Evolutionary conservation across 2,797 vertebrate genomes (phyloP).

Genomic region (Sparus aurata): DNA sequence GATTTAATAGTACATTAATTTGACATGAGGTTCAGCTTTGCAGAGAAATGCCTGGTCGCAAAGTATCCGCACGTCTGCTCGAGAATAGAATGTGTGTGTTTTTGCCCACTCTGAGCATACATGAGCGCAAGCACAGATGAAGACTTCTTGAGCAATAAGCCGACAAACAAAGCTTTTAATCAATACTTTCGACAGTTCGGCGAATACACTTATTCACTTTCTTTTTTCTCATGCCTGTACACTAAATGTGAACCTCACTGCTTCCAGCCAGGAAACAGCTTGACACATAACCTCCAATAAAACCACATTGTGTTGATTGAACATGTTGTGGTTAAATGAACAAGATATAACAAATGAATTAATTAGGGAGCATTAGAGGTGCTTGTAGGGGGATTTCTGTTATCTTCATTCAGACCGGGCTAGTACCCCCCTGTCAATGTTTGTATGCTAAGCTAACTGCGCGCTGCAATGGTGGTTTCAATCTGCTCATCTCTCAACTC

Average conservation of each 20-base stretch:
- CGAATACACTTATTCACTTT: constrained; percentile 7
- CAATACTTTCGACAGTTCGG: neutral
- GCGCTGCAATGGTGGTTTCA: neutral
- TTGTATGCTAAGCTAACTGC: neutral
- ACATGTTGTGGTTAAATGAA: neutral
- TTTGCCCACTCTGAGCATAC: neutral
- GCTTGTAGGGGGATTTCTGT: neutral
- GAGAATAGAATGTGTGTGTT: too few species aligned
- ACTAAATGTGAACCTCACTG: constrained; percentile 6
- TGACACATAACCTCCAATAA: neutral
- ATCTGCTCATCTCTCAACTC: neutral
- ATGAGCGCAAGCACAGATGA: neutral
- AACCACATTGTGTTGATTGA: neutral
- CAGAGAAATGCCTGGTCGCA: too few species aligned
- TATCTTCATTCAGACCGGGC: neutral
- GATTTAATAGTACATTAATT: too few species aligned
- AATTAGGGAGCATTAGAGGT: neutral
- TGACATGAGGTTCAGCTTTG: too few species aligned
- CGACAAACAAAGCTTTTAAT: neutral
- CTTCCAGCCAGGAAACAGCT: neutral
- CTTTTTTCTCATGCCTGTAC: neutral
- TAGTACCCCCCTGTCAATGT: neutral
- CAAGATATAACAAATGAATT: neutral
- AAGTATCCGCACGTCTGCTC: too few species aligned
- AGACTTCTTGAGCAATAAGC: neutral